Conservation (phyloP, 2,797 vertebrate species). For the Nothura maculosa region DNA sequence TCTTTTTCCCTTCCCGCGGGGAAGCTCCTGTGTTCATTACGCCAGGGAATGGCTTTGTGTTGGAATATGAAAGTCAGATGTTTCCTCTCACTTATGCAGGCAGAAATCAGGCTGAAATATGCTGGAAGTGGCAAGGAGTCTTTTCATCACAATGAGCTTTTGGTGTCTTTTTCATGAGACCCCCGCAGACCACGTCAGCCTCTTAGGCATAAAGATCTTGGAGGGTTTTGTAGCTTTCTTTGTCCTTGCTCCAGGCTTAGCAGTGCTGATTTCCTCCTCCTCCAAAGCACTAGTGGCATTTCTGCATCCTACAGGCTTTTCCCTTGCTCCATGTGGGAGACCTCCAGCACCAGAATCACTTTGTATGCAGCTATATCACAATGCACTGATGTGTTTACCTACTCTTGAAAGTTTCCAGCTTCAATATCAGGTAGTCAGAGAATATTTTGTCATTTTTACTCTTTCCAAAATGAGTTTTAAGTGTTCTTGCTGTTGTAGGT, state of each 20-base stretch:
- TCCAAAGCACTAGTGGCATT: background rate
- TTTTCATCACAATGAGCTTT: background rate
- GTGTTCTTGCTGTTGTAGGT: background rate
- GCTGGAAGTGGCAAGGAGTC: accelerated
- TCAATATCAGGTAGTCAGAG: background rate
- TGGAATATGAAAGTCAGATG: slow-evolving; percentile 7
- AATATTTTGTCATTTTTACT: background rate
- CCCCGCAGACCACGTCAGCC: background rate
- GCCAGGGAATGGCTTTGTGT: background rate
- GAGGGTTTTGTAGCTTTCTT: background rate
- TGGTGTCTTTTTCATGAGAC: background rate
- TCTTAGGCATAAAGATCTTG: background rate
- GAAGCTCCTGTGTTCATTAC: background rate
- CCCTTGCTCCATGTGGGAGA: background rate
- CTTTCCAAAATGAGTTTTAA: background rate
- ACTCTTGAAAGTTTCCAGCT: background rate
- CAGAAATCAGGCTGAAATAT: background rate
- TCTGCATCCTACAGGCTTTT: background rate
- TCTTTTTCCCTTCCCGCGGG: background rate
- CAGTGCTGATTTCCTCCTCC: background rate
- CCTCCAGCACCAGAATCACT: accelerated
- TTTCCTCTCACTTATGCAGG: slow-evolving; percentile 42
- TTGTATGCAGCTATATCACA: background rate
- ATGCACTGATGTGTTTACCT: background rate
- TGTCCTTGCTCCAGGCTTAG: background rate